Conservation (phyloP, 2,113 vertebrate genomes). For the Piprites chloris region DNA sequence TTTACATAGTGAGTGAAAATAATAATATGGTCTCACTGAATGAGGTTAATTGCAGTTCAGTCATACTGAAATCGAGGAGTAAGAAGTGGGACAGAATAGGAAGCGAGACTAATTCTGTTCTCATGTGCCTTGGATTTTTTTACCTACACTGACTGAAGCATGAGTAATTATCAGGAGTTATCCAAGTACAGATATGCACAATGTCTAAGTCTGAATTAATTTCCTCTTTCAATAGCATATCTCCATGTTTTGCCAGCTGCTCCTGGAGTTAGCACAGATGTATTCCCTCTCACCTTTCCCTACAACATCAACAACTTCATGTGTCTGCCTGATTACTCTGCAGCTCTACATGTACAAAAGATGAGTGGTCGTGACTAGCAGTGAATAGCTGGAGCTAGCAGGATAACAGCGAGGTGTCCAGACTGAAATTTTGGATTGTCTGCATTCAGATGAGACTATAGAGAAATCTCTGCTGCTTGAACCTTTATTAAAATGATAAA, state of each 20-base stretch:
- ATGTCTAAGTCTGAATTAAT: neutral
- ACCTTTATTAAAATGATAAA: neutral
- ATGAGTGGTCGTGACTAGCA: neutral
- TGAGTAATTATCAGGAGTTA: neutral
- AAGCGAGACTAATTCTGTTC: neutral
- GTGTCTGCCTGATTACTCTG: neutral
- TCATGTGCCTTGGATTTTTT: neutral
- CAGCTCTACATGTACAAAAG: neutral
- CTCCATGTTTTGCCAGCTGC: neutral
- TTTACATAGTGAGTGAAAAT: conserved; percentile 20
- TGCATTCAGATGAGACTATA: neutral
- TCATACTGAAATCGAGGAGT: neutral
- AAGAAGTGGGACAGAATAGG: neutral
- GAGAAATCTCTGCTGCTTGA: neutral
- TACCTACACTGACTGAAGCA: neutral
- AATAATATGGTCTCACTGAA: neutral
- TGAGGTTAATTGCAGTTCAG: conserved; percentile 52
- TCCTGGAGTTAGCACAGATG: neutral
- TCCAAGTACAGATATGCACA: neutral
- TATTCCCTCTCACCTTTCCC: neutral
- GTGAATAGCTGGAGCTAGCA: neutral
- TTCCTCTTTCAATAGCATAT: neutral
- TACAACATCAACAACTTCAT: neutral
- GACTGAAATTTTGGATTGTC: neutral
- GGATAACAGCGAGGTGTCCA: neutral